Evolutionary conservation across 2,113 vertebrate species (phyloP).

Genomic region (Lophochroa leadbeateri): DNA sequence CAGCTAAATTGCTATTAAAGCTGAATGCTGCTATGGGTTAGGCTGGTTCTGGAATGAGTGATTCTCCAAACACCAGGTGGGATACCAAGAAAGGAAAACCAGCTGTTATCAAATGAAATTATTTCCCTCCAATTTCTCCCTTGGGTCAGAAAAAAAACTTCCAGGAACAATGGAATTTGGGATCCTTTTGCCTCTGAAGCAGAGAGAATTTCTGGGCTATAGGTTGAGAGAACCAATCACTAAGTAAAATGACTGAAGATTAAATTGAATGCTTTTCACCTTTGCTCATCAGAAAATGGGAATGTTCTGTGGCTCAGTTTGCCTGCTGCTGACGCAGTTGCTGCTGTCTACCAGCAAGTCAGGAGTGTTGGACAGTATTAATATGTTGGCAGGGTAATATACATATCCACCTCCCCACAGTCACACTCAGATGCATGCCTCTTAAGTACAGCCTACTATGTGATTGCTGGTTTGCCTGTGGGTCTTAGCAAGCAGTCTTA

Average conservation of each 20-base stretch:
- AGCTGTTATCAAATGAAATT: neutral
- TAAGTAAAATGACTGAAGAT: neutral
- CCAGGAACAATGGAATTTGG: neutral
- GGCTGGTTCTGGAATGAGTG: neutral
- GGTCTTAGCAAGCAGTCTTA: neutral
- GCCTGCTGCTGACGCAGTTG: neutral
- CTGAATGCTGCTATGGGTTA: neutral
- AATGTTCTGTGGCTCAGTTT: neutral
- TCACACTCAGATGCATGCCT: rapidly evolving
- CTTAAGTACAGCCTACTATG: neutral
- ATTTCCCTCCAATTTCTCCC: neutral
- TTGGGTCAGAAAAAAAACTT: neutral
- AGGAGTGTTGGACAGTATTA: neutral
- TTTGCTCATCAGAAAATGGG: neutral
- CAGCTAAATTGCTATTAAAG: neutral
- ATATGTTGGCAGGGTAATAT: neutral
- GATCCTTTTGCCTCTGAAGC: neutral
- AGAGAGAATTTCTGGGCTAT: neutral
- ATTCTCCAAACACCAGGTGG: neutral
- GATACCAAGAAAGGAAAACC: neutral
- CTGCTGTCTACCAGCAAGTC: neutral
- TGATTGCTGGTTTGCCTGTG: neutral
- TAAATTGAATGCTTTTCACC: neutral
- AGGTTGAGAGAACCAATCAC: neutral
- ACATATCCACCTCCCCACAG: neutral